Evolutionary conservation across 2,113 vertebrate species (phyloP).

Genomic region (Onychorhynchus coronatus): DNA sequence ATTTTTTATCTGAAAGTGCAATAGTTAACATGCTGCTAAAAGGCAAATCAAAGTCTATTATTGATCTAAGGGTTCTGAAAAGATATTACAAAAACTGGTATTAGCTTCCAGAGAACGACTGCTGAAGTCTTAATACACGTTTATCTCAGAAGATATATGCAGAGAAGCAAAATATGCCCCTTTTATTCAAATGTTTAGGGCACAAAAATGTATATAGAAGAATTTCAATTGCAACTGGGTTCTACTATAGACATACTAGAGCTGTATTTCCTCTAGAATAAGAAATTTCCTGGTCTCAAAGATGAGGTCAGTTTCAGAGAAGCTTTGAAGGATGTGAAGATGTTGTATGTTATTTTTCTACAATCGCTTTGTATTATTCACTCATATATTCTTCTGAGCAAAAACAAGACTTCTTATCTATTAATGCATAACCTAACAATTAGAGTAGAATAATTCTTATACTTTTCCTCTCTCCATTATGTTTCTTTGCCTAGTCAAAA

Average conservation of each 20-base stretch:
- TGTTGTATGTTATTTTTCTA: neutral
- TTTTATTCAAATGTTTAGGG: neutral
- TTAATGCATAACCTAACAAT: neutral
- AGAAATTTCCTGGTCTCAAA: neutral
- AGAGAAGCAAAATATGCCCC: neutral
- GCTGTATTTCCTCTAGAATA: neutral
- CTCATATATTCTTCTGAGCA: neutral
- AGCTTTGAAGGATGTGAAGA: neutral
- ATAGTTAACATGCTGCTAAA: neutral
- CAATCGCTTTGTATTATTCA: neutral
- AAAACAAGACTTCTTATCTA: neutral
- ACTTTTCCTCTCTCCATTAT: neutral
- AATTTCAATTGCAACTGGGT: neutral
- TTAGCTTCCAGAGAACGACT: neutral
- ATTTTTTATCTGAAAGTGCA: neutral
- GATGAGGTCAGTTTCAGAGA: neutral
- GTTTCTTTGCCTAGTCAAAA: neutral
- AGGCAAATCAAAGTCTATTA: neutral
- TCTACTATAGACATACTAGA: neutral
- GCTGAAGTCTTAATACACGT: neutral
- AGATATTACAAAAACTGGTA: neutral
- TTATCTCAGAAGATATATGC: neutral
- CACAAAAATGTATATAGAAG: neutral
- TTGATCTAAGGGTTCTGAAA: neutral
- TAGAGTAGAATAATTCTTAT: neutral